phyloP scores from a whole-genome alignment of 1,140 invertebrate species.

The Pemphigus obesinymphae region DNA sequence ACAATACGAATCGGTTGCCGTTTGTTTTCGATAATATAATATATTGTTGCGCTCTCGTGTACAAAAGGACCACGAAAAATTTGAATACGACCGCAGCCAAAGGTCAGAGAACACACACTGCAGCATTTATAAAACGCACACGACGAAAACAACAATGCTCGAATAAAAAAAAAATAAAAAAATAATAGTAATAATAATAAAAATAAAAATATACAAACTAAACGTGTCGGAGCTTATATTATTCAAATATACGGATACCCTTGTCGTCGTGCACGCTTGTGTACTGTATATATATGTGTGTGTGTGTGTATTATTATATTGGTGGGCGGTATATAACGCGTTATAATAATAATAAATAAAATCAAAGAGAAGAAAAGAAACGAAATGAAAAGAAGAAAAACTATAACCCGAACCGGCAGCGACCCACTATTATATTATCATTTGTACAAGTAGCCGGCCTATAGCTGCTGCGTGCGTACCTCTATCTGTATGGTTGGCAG shows the following conservation, averaged over 20 bases:
- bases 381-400: not conserved
- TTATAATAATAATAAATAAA: not conserved
- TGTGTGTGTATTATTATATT: not conserved
- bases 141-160: conserved; percentile 36
- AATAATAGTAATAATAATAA: no score
- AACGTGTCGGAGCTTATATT: conserved; percentile 40
- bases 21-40: not conserved
- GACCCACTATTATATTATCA: not conserved
- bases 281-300: not conserved
- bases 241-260: conserved; percentile 24
- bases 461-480: not conserved
- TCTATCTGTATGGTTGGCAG: not conserved
- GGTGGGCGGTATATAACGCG: conserved; percentile 4
- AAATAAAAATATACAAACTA: no score
- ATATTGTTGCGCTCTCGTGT: not conserved
- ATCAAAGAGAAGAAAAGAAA: not conserved
- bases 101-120: conserved; percentile 32
- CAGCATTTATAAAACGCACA: conserved; percentile 38
- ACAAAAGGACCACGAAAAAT: conserved; percentile 42
- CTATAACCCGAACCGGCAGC: not conserved
- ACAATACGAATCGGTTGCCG: conserved; percentile 33
- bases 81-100: conserved; percentile 41
- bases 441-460: not conserved
- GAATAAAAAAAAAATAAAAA: not conserved
- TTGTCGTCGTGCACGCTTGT: not conserved